phyloP scores from a whole-genome alignment of 2,888 invertebrate species.

The Cantharis lateralis region DNA sequence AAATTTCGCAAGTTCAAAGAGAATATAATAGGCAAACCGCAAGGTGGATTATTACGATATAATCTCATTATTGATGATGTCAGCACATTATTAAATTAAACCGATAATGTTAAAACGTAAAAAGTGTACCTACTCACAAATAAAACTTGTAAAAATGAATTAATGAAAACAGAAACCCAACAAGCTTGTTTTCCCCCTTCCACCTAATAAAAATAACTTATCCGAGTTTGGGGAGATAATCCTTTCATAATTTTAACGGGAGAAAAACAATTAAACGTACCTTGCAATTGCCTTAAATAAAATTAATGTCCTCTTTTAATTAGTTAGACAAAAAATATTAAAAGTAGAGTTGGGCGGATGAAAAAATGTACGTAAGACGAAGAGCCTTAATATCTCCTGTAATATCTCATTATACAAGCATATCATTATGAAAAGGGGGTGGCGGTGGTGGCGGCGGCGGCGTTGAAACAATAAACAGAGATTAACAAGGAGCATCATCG shows the following conservation, averaged over 20 bases:
- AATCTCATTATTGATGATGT: constrained; percentile 10
- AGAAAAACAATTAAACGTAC: constrained; percentile 2
- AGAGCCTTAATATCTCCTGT: constrained; percentile 23
- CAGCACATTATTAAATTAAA: constrained; percentile 1
- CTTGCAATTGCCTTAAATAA: not conserved
- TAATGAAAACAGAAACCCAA: not conserved
- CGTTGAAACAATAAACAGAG: constrained; percentile 31
- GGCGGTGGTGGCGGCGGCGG: not conserved
- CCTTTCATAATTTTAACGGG: not conserved
- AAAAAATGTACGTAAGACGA: not conserved
- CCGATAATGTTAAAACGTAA: not conserved
- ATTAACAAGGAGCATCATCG: constrained; percentile 29
- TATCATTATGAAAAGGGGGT: not conserved
- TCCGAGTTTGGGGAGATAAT: not conserved
- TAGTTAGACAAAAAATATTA: not conserved
- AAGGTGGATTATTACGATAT: constrained; percentile 6
- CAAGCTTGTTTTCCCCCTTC: not conserved
- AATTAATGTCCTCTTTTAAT: not conserved
- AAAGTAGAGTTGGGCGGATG: not conserved
- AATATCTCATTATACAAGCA: constrained; percentile 25
- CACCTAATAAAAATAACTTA: not conserved
- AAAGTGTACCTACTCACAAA: too few species aligned
- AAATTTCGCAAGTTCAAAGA: constrained; percentile 16
- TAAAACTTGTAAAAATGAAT: not conserved
- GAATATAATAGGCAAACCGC: constrained; percentile 15